These are phyloP conservation scores for Cygnus atratus DNA, from an alignment of 2,113 vertebrate genomes.

Conservation along the genomic window DNA sequence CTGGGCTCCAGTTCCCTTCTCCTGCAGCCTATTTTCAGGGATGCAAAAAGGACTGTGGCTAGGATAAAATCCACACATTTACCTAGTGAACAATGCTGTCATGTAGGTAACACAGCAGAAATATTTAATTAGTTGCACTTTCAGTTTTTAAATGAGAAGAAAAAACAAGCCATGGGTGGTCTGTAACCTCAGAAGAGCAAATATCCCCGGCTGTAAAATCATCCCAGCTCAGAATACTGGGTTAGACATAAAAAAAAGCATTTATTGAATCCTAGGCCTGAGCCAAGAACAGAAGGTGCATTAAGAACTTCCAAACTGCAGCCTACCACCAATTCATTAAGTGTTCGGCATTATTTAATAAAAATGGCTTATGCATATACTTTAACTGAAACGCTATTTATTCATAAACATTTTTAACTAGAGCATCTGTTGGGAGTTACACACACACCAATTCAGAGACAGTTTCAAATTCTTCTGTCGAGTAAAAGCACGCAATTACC, in stretches of 20 bases:
- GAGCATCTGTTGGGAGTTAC: constrained; percentile 36
- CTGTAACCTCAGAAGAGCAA: constrained; percentile 77
- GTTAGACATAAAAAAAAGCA: constrained; percentile 65
- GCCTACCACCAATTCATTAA: constrained; percentile 54
- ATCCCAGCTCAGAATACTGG: constrained; percentile 74
- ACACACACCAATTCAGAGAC: background rate
- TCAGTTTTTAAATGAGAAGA: constrained; percentile 69
- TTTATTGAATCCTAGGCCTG: constrained; percentile 70
- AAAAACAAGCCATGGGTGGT: constrained; percentile 77
- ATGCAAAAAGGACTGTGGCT: background rate
- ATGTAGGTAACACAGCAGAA: constrained; percentile 16
- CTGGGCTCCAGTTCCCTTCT: background rate
- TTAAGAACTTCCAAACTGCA: constrained; percentile 72
- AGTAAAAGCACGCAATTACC: background rate
- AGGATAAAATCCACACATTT: background rate
- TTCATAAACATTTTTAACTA: constrained; percentile 62
- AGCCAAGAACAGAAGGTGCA: constrained; percentile 75
- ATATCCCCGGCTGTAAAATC: constrained; percentile 73
- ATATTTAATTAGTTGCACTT: constrained; percentile 75
- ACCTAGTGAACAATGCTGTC: constrained; percentile 37
- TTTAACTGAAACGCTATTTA: constrained; percentile 57
- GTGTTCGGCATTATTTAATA: constrained; percentile 72
- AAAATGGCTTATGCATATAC: constrained; percentile 44
- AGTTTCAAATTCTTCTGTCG: constrained; percentile 1
- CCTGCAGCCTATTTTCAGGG: background rate